Evolutionary conservation across 2,797 vertebrate species (phyloP).

Genomic region (Pipistrellus pipistrellus): DNA sequence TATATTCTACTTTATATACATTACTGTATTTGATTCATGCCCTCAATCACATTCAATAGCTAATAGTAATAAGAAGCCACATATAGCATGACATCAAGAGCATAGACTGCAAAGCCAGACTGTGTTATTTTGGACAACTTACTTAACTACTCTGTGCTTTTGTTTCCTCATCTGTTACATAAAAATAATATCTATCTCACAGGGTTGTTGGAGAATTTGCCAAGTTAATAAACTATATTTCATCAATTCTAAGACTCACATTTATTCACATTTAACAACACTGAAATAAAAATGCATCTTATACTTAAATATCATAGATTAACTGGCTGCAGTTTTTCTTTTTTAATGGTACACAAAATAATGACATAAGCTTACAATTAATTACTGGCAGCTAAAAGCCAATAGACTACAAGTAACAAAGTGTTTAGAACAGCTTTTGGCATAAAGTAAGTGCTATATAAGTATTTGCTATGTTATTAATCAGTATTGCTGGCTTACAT

Average conservation of each 20-base stretch:
- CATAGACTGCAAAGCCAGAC: background rate
- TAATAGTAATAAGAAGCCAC: background rate
- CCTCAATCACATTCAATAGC: background rate
- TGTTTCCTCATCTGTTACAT: background rate
- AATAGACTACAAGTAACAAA: background rate
- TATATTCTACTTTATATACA: background rate
- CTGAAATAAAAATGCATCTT: constrained; percentile 57
- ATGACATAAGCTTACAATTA: background rate
- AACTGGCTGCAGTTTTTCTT: constrained; percentile 42
- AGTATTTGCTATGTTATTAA: background rate
- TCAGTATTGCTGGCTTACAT: background rate
- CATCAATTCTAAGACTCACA: background rate
- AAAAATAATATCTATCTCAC: background rate
- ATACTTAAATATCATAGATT: constrained; percentile 28
- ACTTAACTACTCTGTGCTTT: background rate
- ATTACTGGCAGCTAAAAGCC: background rate
- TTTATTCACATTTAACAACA: background rate
- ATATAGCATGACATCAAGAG: background rate
- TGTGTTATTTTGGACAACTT: background rate
- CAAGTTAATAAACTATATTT: background rate
- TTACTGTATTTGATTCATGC: background rate
- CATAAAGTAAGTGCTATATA: background rate
- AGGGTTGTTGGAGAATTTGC: background rate
- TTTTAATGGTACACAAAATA: constrained; percentile 22
- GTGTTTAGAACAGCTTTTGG: background rate